phyloP scores from a whole-genome alignment of 2,888 invertebrate species.

The Diarsia dahlii region DNA sequence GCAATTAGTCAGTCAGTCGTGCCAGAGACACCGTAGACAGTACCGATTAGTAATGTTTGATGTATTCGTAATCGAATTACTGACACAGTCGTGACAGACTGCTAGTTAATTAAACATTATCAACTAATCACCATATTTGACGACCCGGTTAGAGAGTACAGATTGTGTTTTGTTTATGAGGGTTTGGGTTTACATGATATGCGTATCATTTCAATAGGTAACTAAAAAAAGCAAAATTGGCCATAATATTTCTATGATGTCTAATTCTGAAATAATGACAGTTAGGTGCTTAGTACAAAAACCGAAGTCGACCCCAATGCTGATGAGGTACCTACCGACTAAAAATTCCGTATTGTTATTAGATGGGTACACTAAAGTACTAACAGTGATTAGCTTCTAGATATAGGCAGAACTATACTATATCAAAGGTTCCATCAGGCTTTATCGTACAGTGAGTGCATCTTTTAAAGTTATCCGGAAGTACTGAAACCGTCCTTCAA shows the following conservation, averaged over 20 bases:
- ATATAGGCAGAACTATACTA: not conserved
- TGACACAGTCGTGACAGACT: constrained; percentile 47
- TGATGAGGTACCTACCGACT: not conserved
- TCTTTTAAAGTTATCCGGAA: not conserved
- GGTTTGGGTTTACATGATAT: not conserved
- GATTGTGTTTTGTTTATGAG: constrained; percentile 2
- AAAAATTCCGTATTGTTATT: not conserved
- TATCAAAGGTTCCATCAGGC: not conserved
- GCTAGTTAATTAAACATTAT: constrained; percentile 47
- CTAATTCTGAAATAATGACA: not conserved
- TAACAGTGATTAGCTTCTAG: not conserved
- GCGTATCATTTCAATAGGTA: not conserved
- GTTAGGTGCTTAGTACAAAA: not conserved
- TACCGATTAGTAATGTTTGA: constrained; percentile 57
- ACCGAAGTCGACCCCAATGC: too few species aligned
- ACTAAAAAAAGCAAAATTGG: not conserved
- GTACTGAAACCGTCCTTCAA: too few species aligned
- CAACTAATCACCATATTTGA: constrained; percentile 45
- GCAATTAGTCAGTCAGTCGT: constrained; percentile 53
- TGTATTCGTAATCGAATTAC: constrained; percentile 57
- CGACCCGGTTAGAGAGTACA: constrained; percentile 1
- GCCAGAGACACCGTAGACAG: constrained; percentile 42
- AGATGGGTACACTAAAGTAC: not conserved
- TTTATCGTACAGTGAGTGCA: not conserved
- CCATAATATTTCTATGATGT: not conserved